phyloP scores from a whole-genome alignment of 2,113 vertebrate genomes.

The Phaethon lepturus region DNA sequence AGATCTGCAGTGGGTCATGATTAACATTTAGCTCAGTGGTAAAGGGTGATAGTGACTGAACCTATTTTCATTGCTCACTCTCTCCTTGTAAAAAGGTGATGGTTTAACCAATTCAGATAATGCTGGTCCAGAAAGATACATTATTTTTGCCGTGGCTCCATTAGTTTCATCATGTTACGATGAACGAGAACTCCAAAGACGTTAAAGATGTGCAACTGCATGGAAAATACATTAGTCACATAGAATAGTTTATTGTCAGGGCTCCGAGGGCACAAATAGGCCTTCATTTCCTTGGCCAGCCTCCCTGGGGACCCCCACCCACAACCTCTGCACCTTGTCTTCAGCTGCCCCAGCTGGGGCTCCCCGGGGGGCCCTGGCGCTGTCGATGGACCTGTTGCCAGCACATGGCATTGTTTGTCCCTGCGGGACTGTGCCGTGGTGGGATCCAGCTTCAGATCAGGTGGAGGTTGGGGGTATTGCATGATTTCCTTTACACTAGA shows the following conservation, averaged over 20 bases:
- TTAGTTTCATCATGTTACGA: neutral
- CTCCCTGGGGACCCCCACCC: neutral
- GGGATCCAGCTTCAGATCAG: neutral
- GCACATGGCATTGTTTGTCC: neutral
- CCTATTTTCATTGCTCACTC: neutral
- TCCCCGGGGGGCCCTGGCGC: neutral
- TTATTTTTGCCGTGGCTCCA: neutral
- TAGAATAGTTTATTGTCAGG: neutral
- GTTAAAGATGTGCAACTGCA: neutral
- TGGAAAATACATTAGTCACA: neutral
- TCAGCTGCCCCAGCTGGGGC: neutral
- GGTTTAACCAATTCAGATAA: neutral
- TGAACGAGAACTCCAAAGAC: neutral
- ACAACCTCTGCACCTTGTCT: neutral
- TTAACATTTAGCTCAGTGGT: neutral
- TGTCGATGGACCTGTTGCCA: neutral
- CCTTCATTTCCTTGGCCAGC: neutral
- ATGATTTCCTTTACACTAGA: neutral
- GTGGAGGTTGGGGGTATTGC: accelerated
- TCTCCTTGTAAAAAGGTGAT: neutral
- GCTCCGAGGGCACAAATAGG: neutral
- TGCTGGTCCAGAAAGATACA: neutral
- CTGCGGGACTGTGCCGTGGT: accelerated
- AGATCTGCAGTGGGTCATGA: neutral
- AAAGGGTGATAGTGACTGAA: neutral